Evolutionary conservation across 2,113 vertebrate genomes (phyloP), one percentile per base, ranked within the genome.

Genomic region (Aspiorhynchus laticeps): DNA sequence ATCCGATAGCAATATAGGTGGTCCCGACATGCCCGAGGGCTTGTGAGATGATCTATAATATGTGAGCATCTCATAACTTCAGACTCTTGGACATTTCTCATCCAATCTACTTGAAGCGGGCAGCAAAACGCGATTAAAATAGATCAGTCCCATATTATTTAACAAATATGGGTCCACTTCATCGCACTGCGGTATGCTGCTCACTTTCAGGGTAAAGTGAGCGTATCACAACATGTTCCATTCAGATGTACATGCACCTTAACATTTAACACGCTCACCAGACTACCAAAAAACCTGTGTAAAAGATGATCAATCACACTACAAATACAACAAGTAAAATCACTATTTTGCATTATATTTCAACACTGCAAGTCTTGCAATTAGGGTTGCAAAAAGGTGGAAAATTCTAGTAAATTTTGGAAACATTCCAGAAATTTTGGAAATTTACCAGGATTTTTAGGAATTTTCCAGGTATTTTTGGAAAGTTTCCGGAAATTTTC

Each of bases 21-120:
- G 74, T 46, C n/a, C 38, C 0, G 41, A 76, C 24, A 76, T 28
- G 74, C 74, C 41, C 1, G 7, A n/a, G 11, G 74, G 11, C 41
- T 17, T n/a, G n/a, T 46, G 41, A 28, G n/a, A 76, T 76, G 73
- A 14, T 76, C 41, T 46, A 76, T 76, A 17, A 76, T 46, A 76
- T 28, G n/a, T 28, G 15, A 46, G 12, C 11, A 76, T n/a, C 14
- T 76, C 74, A 26, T 48, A 76, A 76, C 71, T 46, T 76, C 74
- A 76, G n/a, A n/a, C 36, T 74, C 19, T 73, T 38, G 9, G 33
- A 75, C 41, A 46, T 75, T 75, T 46, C 41, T 76, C 5, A 46
- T n/a, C 14, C n/a, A 11, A 38, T 24, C 33, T 38, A 24, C 7
- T 73, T 19, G 73, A 75, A 75, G 38, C 24, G 3, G 41, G 74